Percentiles rank a stretch among this genome's conserved stretches.
These are phyloP conservation scores for Xyliphius kryptos DNA, from an alignment of 2,113 vertebrate genomes.

Conservation along the genomic window DNA sequence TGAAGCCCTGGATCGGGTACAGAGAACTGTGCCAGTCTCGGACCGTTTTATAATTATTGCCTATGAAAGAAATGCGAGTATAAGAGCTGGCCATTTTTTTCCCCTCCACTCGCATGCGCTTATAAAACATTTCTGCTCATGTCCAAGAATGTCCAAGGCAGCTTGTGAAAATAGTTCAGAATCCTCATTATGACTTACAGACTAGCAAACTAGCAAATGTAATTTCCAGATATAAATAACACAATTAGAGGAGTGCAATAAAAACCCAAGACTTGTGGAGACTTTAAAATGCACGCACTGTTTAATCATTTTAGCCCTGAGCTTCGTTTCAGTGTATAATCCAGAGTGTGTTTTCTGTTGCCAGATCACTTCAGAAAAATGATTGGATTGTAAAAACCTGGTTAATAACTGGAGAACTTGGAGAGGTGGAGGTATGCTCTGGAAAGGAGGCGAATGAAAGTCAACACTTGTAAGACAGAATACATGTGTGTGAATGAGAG, in stretches of 20 bases:
- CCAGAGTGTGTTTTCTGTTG: not conserved
- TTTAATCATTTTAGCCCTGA: not conserved
- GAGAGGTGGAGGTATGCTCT: too few relatives aligned
- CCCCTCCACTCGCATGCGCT: conserved; percentile 2
- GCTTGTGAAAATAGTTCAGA: not conserved
- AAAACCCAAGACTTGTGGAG: not conserved
- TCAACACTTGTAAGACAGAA: too few relatives aligned
- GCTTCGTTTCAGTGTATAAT: not conserved
- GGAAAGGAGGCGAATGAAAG: too few relatives aligned
- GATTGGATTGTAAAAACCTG: too few relatives aligned
- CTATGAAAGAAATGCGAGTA: conserved; percentile 23
- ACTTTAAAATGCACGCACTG: not conserved
- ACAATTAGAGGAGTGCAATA: not conserved
- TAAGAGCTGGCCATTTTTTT: conserved; percentile 17
- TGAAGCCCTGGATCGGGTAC: conserved; percentile 52
- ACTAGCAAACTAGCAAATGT: not conserved
- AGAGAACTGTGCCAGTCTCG: conserved; percentile 39
- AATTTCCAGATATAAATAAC: not conserved
- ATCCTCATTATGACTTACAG: not conserved
- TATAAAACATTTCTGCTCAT: not conserved
- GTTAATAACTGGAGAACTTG: too few relatives aligned
- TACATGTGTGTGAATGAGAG: too few relatives aligned
- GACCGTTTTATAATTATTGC: conserved; percentile 41
- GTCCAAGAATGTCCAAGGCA: not conserved
- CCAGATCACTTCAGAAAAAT: too few relatives aligned